These are phyloP conservation scores for Tenthredo livida DNA, from an alignment of 2,888 invertebrate genomes.

Conservation along the genomic window DNA sequence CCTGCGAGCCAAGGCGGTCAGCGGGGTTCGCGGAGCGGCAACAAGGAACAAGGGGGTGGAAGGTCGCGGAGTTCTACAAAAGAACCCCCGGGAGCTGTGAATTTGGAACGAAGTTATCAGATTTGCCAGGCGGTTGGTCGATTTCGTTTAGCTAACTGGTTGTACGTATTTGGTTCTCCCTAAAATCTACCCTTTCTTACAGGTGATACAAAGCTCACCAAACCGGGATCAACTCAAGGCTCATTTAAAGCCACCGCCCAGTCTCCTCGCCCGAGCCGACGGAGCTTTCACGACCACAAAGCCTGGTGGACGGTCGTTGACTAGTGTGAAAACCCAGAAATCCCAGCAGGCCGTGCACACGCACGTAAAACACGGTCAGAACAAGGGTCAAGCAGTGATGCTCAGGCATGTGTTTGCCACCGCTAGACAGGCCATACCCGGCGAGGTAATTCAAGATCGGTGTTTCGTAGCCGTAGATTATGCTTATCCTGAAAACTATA, in stretches of 20 bases:
- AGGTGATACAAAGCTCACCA: constrained; percentile 94
- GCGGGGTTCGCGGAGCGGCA: constrained; percentile 70
- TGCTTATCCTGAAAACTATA: neutral
- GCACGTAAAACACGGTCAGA: constrained; percentile 68
- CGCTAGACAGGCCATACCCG: constrained; percentile 71
- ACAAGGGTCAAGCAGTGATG: constrained; percentile 74
- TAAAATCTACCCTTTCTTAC: constrained; percentile 58
- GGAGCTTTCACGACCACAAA: constrained; percentile 72
- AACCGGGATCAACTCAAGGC: constrained; percentile 92
- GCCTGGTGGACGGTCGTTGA: constrained; percentile 72
- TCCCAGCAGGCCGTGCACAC: constrained; percentile 68
- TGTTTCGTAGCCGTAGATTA: neutral
- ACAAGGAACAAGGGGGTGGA: constrained; percentile 72
- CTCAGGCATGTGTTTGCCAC: constrained; percentile 73
- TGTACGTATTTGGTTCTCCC: neutral
- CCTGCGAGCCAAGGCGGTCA: constrained; percentile 69
- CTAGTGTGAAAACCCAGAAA: constrained; percentile 73
- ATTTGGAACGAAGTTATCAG: constrained; percentile 96
- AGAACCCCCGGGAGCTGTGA: constrained; percentile 94
- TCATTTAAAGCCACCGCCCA: constrained; percentile 92
- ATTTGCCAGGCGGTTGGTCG: constrained; percentile 90
- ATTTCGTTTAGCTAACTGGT: neutral
- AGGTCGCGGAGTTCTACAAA: constrained; percentile 82
- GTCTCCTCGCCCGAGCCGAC: constrained; percentile 81
- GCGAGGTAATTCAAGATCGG: constrained; percentile 66